phyloP scores from a whole-genome alignment of 2,113 vertebrate genomes.

The Hemicordylus capensis region DNA sequence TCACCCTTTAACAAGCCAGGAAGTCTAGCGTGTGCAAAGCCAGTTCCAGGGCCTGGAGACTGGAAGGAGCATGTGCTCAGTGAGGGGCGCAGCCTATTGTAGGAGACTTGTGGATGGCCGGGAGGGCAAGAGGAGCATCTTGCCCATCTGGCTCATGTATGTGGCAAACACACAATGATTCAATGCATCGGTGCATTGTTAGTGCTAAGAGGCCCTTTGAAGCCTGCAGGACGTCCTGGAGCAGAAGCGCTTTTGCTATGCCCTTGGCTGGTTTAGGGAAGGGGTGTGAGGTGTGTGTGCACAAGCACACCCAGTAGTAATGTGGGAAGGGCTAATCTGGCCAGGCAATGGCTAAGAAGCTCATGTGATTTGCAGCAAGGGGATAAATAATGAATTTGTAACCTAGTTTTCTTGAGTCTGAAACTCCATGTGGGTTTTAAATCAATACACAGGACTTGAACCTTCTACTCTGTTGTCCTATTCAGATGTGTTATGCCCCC shows the following conservation, averaged over 20 bases:
- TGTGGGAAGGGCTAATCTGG: background rate
- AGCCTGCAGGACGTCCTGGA: conserved; percentile 15
- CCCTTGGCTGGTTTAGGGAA: background rate
- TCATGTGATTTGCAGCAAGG: background rate
- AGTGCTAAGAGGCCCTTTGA: background rate
- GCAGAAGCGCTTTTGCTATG: background rate
- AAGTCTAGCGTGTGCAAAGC: background rate
- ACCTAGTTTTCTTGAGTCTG: background rate
- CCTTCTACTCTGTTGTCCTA: background rate
- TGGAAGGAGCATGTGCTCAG: accelerated
- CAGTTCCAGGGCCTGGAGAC: accelerated
- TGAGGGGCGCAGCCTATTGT: background rate
- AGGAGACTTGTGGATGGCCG: background rate
- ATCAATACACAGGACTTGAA: background rate
- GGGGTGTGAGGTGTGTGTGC: background rate
- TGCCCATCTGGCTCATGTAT: background rate
- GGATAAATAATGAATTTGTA: background rate
- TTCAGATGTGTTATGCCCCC: background rate
- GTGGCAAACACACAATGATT: background rate
- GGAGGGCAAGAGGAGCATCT: background rate
- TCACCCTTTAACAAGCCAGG: background rate
- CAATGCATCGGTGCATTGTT: accelerated
- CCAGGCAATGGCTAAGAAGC: background rate
- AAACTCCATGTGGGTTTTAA: background rate
- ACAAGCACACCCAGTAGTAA: no score